These are phyloP conservation scores for Phania funesta DNA, from an alignment of 2,888 invertebrate species.

Conservation along the genomic window DNA sequence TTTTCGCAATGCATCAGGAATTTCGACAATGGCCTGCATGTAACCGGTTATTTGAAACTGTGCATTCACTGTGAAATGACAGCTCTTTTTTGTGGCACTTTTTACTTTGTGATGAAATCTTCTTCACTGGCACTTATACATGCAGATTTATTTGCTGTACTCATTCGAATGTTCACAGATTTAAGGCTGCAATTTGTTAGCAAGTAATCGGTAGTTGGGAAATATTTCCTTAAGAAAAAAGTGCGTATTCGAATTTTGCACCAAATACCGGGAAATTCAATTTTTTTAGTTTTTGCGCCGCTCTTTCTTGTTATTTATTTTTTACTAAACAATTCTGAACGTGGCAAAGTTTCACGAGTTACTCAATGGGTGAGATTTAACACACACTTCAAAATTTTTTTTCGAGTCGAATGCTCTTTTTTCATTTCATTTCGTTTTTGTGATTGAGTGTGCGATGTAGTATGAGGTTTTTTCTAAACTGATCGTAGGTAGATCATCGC, in stretches of 20 bases:
- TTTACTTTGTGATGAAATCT: not conserved
- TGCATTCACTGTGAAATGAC: not conserved
- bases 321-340: constrained; percentile 55
- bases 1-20: too few species aligned
- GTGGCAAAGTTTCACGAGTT: constrained; percentile 70
- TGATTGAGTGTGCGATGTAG: constrained; percentile 57
- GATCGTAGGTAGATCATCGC: constrained; percentile 71
- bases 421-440: constrained; percentile 50
- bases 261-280: constrained; percentile 16
- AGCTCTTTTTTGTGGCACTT: constrained; percentile 40
- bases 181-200: not conserved
- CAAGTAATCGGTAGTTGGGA: constrained; percentile 26
- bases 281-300: constrained; percentile 49
- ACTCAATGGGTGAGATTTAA: constrained; percentile 66
- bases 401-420: constrained; percentile 60
- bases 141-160: not conserved
- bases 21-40: too few species aligned
- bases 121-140: constrained; percentile 7
- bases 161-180: not conserved
- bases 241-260: constrained; percentile 6
- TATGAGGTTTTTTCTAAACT: constrained; percentile 44
- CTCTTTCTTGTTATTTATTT: constrained; percentile 24
- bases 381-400: constrained; percentile 60
- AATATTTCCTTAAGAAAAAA: not conserved
- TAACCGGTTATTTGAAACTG: not conserved